Evolutionary conservation across 92 coral and sea anemone species (phyloP).

Genomic region (Palythoa heliodiscus): DNA sequence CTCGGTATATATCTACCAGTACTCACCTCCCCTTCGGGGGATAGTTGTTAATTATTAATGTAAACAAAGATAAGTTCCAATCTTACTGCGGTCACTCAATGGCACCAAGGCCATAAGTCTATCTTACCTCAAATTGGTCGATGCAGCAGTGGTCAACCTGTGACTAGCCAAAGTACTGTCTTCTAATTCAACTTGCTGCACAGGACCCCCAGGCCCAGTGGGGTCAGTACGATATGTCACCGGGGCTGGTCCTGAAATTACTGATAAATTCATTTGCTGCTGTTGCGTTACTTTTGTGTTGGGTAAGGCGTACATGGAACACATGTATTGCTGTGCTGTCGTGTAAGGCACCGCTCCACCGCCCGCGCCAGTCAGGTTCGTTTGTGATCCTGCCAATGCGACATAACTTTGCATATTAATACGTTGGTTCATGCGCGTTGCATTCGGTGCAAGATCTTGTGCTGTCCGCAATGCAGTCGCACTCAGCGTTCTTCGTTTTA

Average conservation of each 20-base stretch:
- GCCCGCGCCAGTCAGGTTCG: conserved; percentile 67
- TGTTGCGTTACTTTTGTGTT: conserved; percentile 83
- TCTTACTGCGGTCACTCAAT: too few relatives aligned
- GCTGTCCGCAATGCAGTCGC: conserved; percentile 72
- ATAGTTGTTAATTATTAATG: too few relatives aligned
- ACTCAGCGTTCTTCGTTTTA: conserved; percentile 84
- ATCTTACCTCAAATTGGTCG: conserved; percentile 30
- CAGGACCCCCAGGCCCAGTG: conserved; percentile 14
- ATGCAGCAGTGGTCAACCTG: conserved; percentile 31
- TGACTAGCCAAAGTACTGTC: conserved; percentile 31
- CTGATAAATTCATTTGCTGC: conserved; percentile 84
- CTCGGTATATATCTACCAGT: too few relatives aligned
- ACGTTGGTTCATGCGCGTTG: conserved; percentile 66
- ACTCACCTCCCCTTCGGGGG: too few relatives aligned
- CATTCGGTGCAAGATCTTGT: conserved; percentile 54
- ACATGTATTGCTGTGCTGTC: conserved; percentile 79
- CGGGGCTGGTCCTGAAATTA: conserved; percentile 99
- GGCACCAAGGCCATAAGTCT: background rate
- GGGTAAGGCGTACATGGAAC: conserved; percentile 82
- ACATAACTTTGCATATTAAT: conserved; percentile 47
- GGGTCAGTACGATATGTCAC: conserved; percentile 74
- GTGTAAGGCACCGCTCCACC: conserved; percentile 65
- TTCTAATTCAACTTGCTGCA: conserved; percentile 2
- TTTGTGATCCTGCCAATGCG: conserved; percentile 61
- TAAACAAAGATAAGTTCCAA: too few relatives aligned